Percentiles rank a stretch among this genome's conserved stretches.
These are phyloP conservation scores for Apteryx owenii DNA, from an alignment of 2,113 vertebrate genomes.

Conservation along the genomic window DNA sequence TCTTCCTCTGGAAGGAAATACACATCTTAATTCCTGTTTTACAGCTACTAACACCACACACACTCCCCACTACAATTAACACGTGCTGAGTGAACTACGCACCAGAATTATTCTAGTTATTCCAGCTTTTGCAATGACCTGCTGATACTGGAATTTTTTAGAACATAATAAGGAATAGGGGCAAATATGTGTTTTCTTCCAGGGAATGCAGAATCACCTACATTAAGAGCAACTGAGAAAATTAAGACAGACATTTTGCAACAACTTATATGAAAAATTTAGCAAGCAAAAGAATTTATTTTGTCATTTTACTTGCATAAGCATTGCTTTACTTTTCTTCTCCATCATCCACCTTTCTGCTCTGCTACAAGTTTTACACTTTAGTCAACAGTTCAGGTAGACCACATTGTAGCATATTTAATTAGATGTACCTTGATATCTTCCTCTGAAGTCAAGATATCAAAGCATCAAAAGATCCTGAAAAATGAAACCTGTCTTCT, in stretches of 20 bases:
- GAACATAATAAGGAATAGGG: background rate
- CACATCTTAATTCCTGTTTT: background rate
- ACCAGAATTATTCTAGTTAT: background rate
- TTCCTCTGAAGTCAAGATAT: background rate
- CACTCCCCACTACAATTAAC: background rate
- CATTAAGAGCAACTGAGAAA: background rate
- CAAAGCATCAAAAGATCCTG: background rate
- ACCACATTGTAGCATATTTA: background rate
- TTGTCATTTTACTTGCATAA: background rate
- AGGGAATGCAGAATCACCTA: background rate
- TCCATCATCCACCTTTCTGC: background rate
- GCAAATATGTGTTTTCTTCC: background rate
- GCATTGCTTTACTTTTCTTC: background rate
- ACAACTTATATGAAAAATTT: background rate
- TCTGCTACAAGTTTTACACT: background rate
- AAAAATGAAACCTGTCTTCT: background rate
- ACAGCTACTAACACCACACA: background rate
- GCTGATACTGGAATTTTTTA: background rate
- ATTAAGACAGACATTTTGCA: background rate
- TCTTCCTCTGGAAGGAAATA: background rate
- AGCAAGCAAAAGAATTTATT: background rate
- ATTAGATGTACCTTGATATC: constrained; percentile 1
- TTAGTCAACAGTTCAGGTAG: background rate
- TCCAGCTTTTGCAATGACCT: background rate
- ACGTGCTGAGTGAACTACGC: fast-evolving